Conservation (phyloP, 2,797 vertebrate genomes). For the Anguilla megastoma region DNA sequence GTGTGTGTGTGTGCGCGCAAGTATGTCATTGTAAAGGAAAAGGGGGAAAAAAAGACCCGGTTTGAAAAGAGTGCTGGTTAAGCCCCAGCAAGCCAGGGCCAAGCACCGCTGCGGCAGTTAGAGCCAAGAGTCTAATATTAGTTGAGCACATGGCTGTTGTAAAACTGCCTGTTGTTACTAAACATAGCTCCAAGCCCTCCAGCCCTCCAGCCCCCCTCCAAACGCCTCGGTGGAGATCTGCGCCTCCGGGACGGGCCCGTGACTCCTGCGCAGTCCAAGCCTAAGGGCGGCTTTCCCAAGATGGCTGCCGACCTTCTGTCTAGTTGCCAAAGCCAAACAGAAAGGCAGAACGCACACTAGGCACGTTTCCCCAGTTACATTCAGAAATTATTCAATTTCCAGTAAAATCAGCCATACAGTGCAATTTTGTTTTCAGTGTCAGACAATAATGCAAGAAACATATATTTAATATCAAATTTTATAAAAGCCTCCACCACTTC, state of each 20-base stretch:
- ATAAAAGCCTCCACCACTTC: too few relatives aligned
- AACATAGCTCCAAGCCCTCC: constrained; percentile 59
- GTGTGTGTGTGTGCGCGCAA: neutral
- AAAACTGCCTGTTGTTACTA: constrained; percentile 67
- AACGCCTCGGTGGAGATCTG: constrained; percentile 52
- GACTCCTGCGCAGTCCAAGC: neutral
- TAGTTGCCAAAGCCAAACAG: neutral
- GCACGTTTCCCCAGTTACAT: too few relatives aligned
- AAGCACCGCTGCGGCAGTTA: constrained; percentile 55
- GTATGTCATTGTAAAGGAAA: neutral
- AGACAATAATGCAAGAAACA: too few relatives aligned
- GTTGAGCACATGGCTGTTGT: constrained; percentile 68
- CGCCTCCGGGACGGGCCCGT: neutral
- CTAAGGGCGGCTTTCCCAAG: neutral
- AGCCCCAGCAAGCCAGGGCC: constrained; percentile 49
- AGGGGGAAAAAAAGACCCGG: constrained; percentile 33
- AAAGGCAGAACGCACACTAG: neutral
- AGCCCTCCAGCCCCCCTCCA: constrained; percentile 9
- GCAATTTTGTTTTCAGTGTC: too few relatives aligned
- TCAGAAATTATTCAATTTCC: too few relatives aligned
- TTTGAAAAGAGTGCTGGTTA: constrained; percentile 54
- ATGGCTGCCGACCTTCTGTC: neutral
- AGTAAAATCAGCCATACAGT: too few relatives aligned
- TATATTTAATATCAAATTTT: too few relatives aligned
- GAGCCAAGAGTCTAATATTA: constrained; percentile 74